Base-by-base conservation (phyloP, 2,888 invertebrate genomes). In the Aporophyla lueneburgensis region DNA sequence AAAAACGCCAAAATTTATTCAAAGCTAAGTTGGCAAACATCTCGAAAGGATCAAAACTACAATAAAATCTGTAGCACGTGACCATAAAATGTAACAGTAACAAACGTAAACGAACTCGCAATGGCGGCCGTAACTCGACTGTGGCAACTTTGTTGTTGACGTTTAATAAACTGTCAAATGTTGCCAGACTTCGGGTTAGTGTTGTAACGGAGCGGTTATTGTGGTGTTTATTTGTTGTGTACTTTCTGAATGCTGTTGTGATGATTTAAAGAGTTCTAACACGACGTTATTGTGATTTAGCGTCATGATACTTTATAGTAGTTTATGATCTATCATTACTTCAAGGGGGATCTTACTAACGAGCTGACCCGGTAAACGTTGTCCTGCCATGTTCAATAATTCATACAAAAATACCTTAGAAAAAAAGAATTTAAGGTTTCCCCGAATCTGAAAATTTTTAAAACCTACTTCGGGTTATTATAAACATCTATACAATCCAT, bases 131-230 rank as follows among this genome's bases (percentile, higher is more conserved):
- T 85, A 71, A 77, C 75, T 67, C 59, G 67, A 79, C 78, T 72
- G 71, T 69, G 56, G n/a, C 58, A 80, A 86, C 82, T 86, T 84
- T 77, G 86, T 80, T 76, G 80, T 65, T 78, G 74, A 58, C 69
- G 65, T 84, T 74, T 83, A 71, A 79, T 76, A 85, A 79, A 82
- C 75, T 79, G 82, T 85, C 76, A 82, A 85, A 82, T 82, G 84
- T 66, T 68, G 46, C 43, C 43, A n/a, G 56, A 61, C 62, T 56
- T 63, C 27, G 59, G 27, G 59, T 54, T 58, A 62, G 62, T 51
- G 62, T 54, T 74, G 70, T 71, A 49, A 65, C 54, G 49, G 53
- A 72, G 73, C 1, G 54, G 62, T 74, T 63, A 74, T 71, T 71
- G 62, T 58, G 56, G 19, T 58, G 71, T 71, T 81, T 83, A 74